Evolutionary conservation across 1,140 invertebrate species (phyloP).

Genomic region (Caenorhabditis latens): DNA sequence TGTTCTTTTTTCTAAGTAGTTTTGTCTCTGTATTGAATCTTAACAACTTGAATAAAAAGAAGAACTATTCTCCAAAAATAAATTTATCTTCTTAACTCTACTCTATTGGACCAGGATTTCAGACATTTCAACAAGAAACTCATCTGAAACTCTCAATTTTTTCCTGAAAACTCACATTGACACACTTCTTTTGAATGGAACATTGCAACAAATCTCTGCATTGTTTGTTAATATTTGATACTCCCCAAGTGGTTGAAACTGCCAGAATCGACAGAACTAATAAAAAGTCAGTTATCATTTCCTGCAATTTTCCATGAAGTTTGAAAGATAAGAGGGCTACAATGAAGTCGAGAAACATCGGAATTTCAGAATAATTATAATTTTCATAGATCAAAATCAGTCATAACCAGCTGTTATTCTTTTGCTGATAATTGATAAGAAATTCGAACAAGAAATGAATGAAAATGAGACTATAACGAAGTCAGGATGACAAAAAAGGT

Average conservation of each 20-base stretch:
- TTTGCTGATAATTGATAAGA: too few species aligned
- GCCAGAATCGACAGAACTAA: not conserved
- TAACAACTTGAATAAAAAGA: too few species aligned
- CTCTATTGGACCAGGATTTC: not conserved
- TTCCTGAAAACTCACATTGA: conserved; percentile 64
- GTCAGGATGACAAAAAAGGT: conserved; percentile 12
- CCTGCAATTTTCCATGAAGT: conserved; percentile 25
- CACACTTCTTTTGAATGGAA: conserved; percentile 66
- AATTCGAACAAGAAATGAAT: not conserved
- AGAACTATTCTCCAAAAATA: too few species aligned
- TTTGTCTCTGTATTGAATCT: too few species aligned
- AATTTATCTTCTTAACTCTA: too few species aligned
- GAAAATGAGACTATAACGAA: not conserved
- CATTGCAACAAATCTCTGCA: conserved; percentile 62
- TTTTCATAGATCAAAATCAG: not conserved
- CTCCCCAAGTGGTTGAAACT: not conserved
- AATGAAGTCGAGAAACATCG: too few species aligned
- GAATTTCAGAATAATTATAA: not conserved
- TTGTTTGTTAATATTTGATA: conserved; percentile 58
- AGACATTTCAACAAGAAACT: not conserved
- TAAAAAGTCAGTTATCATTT: conserved; percentile 50
- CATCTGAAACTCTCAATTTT: not conserved
- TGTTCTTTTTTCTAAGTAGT: too few species aligned
- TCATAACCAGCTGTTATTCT: not conserved
- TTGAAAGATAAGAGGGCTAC: not conserved